These are phyloP conservation scores for Anadara kagoshimensis DNA, from an alignment of 1,140 invertebrate genomes.

Conservation along the genomic window DNA sequence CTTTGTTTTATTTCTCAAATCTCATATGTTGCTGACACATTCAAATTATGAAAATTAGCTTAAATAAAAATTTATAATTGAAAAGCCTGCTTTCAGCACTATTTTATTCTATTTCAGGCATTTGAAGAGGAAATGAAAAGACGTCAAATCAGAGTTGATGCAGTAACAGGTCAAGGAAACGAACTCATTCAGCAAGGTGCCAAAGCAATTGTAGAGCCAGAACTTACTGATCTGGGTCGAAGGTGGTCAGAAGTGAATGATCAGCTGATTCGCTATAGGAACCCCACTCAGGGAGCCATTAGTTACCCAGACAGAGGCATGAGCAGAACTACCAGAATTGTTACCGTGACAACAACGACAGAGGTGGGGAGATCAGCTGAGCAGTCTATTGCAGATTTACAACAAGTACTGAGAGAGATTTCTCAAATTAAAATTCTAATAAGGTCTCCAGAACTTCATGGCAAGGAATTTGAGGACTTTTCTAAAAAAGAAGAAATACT, in stretches of 20 bases:
- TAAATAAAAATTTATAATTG: too few relatives aligned
- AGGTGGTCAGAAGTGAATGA: constrained; percentile 40
- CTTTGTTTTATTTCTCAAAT: too few relatives aligned
- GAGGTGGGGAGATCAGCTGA: constrained; percentile 40
- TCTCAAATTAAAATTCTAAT: constrained; percentile 76
- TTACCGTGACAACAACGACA: constrained; percentile 41
- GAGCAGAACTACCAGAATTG: constrained; percentile 40
- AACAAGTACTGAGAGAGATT: constrained; percentile 43
- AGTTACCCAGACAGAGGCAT: constrained; percentile 10
- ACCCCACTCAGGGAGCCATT: constrained; percentile 5
- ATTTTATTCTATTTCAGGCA: constrained; percentile 50
- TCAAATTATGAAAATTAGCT: too few relatives aligned
- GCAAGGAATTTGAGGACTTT: constrained; percentile 81
- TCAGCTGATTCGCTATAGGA: constrained; percentile 23
- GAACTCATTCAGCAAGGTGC: constrained; percentile 59
- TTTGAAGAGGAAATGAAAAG: constrained; percentile 65
- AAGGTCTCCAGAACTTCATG: constrained; percentile 72
- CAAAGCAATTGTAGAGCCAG: constrained; percentile 54
- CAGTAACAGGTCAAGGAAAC: constrained; percentile 58
- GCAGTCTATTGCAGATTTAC: constrained; percentile 51
- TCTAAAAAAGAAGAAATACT: constrained; percentile 79
- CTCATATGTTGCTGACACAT: too few relatives aligned
- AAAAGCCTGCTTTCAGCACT: not conserved
- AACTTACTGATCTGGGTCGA: constrained; percentile 12
- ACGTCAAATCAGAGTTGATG: constrained; percentile 56